Evolutionary conservation across 2,888 invertebrate species (phyloP).

Genomic region (Caenorhabditis plicata): DNA sequence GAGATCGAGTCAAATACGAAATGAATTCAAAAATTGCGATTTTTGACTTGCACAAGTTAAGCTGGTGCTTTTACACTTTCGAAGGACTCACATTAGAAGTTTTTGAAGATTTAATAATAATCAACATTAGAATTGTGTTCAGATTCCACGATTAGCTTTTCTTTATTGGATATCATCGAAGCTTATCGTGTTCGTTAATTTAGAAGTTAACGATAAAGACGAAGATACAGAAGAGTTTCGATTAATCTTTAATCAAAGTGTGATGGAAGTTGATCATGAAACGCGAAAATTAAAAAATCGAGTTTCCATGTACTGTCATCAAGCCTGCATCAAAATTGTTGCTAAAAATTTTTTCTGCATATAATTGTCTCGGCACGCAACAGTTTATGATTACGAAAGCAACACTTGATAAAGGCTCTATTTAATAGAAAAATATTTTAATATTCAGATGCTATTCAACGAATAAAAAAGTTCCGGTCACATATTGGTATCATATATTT

Average conservation of each 20-base stretch:
- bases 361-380: too few species aligned
- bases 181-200: constrained; percentile 7
- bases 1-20: constrained; percentile 8
- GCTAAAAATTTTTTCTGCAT: not conserved
- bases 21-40: constrained; percentile 10
- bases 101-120: not conserved
- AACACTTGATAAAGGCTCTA: not conserved
- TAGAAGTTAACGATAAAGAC: too few species aligned
- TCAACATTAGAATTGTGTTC: not conserved
- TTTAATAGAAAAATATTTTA: not conserved
- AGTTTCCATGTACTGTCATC: constrained; percentile 13
- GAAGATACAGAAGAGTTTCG: too few species aligned
- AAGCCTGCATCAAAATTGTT: constrained; percentile 9
- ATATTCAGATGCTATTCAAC: constrained; percentile 14
- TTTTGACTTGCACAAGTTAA: constrained; percentile 14
- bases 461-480: constrained; percentile 6
- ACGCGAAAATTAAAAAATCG: constrained; percentile 4
- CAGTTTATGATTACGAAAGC: too few species aligned
- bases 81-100: constrained; percentile 1
- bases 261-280: too few species aligned
- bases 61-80: constrained; percentile 14
- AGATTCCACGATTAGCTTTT: constrained; percentile 25
- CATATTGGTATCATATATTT: constrained; percentile 31
- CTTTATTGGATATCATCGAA: constrained; percentile 19
- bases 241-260: too few species aligned